Evolutionary conservation across 2,113 vertebrate species (phyloP), one percentile per base, ranked within the genome.

Genomic region (Thalassoma bifasciatum): DNA sequence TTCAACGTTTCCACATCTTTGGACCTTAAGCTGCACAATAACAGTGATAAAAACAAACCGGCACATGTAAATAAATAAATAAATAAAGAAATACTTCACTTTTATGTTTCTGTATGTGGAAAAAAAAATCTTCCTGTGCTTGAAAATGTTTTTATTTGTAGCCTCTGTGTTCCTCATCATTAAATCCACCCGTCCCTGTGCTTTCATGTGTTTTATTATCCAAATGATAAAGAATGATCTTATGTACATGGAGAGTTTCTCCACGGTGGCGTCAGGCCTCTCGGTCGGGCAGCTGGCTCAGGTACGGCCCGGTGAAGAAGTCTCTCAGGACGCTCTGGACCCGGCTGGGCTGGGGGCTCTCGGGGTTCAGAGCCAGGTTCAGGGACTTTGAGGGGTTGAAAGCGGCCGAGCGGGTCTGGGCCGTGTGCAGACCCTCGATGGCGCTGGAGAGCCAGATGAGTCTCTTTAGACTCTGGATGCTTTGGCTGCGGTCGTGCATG

Each of bases 361-460:
- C 75, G 7, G 82, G 86, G 34, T 75, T 71, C 44, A 81, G 67
- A 9, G 52, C 70, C 59, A 66, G 51, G 58, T 63, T 61, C 40
- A 77, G 56, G 58, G 66, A 1, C 58, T 70, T 77, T 1, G 60
- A 10, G 1, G 79, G 85, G 22, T 12, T 52, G 26, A 77, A 56
- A 10, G 44, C 16, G 2, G 80, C 22, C 0, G 88, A 70, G 21
- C 86, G 89, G 3, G 84, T 73, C 67, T 90, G 89, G 26, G 95
- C 94, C 0, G 93, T 95, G 90, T 96, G 94, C 60, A 95, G 92
- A 0, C 91, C 92, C 3, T 93, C 92, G 8, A 94, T 90, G 67
- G 91, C 91, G 0, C 92, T 92, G 1, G 92, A 94, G 21, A 95
- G 90, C 95, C 95, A 95, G 84, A 92, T 91, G 54, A 95, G 83